Evolutionary conservation across 35 echinoderm and acorn worm genomes (phyloP).

Genomic region (Ophiothrix spiculata): DNA sequence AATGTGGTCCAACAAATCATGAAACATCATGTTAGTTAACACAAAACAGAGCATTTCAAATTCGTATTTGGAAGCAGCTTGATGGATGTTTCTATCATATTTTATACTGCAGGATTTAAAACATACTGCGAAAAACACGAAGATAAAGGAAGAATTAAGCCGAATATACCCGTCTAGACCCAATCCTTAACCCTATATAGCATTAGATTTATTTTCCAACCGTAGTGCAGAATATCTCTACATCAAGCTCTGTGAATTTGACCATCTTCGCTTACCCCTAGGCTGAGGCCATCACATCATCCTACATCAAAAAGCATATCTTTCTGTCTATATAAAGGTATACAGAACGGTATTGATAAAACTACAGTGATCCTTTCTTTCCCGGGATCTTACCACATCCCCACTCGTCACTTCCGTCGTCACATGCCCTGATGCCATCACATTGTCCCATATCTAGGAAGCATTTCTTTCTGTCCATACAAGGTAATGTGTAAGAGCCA

Average conservation of each 20-base stretch:
- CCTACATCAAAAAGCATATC: neutral
- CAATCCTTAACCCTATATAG: too few species aligned
- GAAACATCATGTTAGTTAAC: neutral
- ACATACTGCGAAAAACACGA: too few species aligned
- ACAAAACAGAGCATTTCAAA: neutral
- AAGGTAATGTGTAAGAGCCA: slow-evolving; percentile 3
- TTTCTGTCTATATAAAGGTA: neutral
- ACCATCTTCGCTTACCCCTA: too few species aligned
- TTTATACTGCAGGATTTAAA: too few species aligned
- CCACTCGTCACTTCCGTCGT: slow-evolving; percentile 52
- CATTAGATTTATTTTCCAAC: neutral
- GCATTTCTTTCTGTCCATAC: slow-evolving; percentile 25
- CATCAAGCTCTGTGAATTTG: too few species aligned
- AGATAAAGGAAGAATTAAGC: too few species aligned
- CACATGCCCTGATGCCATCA: slow-evolving; percentile 44
- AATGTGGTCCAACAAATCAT: too few species aligned
- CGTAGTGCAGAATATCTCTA: neutral
- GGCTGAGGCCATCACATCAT: too few species aligned
- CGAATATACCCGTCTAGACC: too few species aligned
- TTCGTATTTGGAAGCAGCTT: neutral
- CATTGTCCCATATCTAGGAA: slow-evolving; percentile 19
- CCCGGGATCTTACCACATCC: slow-evolving; percentile 29
- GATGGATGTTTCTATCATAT: neutral
- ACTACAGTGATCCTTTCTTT: neutral
- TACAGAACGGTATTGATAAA: neutral